Conservation (phyloP, 1,140 invertebrate species). For the Drosophila quadrilineata region DNA sequence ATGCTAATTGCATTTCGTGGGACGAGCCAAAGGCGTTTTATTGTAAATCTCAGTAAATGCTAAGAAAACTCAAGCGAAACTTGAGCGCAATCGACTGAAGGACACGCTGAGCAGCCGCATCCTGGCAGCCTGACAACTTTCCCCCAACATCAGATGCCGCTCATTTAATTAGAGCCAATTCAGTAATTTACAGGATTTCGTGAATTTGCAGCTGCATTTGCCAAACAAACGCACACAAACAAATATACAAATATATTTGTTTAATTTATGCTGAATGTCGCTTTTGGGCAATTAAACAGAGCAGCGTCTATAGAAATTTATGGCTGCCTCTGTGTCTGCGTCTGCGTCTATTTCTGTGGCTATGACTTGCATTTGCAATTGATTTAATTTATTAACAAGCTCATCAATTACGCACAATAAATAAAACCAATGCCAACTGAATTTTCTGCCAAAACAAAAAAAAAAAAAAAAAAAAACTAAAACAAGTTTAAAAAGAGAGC, state of each 20-base stretch:
- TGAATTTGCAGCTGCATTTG: not conserved
- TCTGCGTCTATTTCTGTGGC: too few species aligned
- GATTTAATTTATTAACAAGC: conserved; percentile 60
- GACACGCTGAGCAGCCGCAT: conserved; percentile 15
- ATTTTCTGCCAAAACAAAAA: conserved; percentile 1
- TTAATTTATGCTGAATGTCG: conserved; percentile 7
- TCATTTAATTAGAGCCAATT: conserved; percentile 14
- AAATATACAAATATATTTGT: not conserved
- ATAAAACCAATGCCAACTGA: conserved; percentile 14
- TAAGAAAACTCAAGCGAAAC: conserved; percentile 30
- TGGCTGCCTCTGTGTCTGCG: too few species aligned
- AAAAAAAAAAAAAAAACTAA: conserved; percentile 1
- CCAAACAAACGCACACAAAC: not conserved
- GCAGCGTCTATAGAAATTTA: conserved; percentile 49
- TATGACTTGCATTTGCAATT: conserved; percentile 58
- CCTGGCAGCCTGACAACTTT: conserved; percentile 1
- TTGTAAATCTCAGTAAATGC: conserved; percentile 54
- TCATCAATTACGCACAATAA: conserved; percentile 60
- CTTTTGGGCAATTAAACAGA: conserved; percentile 21
- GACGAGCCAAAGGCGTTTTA: conserved; percentile 36
- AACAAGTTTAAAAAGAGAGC: not conserved
- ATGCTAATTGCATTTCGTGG: conserved; percentile 70
- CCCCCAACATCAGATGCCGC: not conserved
- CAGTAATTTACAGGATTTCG: not conserved
- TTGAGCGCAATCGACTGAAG: conserved; percentile 16